Evolutionary conservation across 2,888 invertebrate genomes (phyloP).

Genomic region (Gymnocheta viridis): DNA sequence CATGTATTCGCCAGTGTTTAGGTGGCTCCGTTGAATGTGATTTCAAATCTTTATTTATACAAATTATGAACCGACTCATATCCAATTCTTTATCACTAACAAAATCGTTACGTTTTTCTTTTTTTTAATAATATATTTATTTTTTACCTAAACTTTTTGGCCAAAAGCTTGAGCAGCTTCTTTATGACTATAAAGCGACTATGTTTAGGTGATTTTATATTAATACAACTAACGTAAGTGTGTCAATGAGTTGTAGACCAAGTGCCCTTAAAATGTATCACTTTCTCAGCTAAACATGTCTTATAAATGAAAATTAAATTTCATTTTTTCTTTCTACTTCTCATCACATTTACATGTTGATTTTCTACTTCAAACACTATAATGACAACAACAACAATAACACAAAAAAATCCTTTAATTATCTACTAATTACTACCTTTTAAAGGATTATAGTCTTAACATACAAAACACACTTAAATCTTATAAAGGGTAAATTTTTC

Average conservation of each 20-base stretch:
- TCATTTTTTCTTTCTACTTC: neutral
- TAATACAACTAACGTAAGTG: neutral
- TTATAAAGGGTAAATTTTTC: neutral
- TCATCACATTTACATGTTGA: constrained; percentile 20
- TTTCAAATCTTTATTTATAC: no score
- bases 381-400: neutral
- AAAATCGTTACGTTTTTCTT: no score
- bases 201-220: neutral
- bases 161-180: neutral
- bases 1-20: no score
- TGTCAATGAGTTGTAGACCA: neutral
- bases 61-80: no score
- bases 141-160: neutral
- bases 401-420: constrained; percentile 60
- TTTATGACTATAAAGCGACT: neutral
- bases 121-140: no score
- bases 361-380: constrained; percentile 29
- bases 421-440: constrained; percentile 64
- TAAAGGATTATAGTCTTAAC: constrained; percentile 63
- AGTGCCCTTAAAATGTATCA: constrained; percentile 31
- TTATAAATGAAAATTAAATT: neutral
- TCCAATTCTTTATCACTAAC: no score
- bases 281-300: neutral
- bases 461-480: constrained; percentile 15
- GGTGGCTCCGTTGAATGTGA: no score